Conservation (phyloP, 2,797 vertebrate genomes). For the Enteromius fasciolatus region DNA sequence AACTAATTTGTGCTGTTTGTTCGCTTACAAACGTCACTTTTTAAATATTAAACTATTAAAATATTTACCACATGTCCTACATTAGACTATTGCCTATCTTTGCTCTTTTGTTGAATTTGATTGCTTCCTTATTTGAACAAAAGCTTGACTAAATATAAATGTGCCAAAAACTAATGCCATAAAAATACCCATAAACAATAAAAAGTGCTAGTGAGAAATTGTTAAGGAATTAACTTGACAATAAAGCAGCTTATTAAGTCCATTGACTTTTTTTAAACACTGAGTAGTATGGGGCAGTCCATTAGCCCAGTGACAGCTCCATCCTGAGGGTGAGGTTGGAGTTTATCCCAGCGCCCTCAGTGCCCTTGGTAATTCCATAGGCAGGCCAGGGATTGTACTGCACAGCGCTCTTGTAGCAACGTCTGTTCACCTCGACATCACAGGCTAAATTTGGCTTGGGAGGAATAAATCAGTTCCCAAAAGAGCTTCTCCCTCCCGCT, state of each 20-base stretch:
- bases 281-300: background rate
- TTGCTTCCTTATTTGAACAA: too few relatives aligned
- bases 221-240: background rate
- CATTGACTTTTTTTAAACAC: background rate
- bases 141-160: too few relatives aligned
- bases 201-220: background rate
- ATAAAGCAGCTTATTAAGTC: background rate
- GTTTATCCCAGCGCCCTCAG: slow-evolving; percentile 67
- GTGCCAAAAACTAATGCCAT: background rate
- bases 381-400: slow-evolving; percentile 76
- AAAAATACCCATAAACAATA: background rate
- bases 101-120: too few relatives aligned
- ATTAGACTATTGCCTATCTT: too few relatives aligned
- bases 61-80: too few relatives aligned
- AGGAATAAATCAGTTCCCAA: slow-evolving; percentile 73
- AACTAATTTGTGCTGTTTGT: background rate
- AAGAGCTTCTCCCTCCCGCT: slow-evolving; percentile 44
- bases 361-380: slow-evolving; percentile 74
- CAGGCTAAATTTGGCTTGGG: slow-evolving; percentile 75
- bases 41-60: background rate
- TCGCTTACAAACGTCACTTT: background rate
- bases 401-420: slow-evolving; percentile 72
- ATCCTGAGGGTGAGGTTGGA: background rate
- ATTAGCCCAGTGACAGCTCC: background rate
- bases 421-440: slow-evolving; percentile 78